Conservation (phyloP, 2,888 invertebrate genomes). For the Agrochola lota region DNA sequence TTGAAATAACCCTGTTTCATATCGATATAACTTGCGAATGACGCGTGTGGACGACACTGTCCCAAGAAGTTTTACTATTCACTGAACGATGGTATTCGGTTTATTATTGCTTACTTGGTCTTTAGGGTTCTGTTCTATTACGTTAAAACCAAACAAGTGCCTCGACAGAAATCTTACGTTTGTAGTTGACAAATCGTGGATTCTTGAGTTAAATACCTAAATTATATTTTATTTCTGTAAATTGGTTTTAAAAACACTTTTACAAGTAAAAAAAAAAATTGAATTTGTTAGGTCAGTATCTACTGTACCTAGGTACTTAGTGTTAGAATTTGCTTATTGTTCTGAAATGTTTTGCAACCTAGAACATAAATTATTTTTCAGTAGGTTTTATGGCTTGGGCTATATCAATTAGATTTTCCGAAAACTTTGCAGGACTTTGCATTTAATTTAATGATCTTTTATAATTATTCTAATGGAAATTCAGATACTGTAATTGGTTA, state of each 20-base stretch:
- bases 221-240: too few species aligned
- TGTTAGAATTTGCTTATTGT: neutral
- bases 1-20: constrained; percentile 38
- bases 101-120: neutral
- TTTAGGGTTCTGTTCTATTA: neutral
- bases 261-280: too few species aligned
- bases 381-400: neutral
- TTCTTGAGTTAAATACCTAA: neutral
- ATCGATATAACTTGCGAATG: constrained; percentile 50
- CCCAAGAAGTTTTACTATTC: neutral
- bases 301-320: neutral
- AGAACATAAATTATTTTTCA: neutral
- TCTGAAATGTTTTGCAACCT: neutral
- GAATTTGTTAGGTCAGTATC: neutral
- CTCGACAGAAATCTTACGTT: neutral
- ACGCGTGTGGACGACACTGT: constrained; percentile 17
- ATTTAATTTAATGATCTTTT: neutral
- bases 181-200: neutral
- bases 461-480: too few species aligned
- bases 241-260: neutral
- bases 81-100: neutral
- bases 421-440: neutral
- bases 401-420: neutral
- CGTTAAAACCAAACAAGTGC: neutral
- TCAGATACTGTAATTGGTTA: neutral